Evolutionary conservation across 2,888 invertebrate species (phyloP).

Genomic region (Petrolisthes cinctipes): DNA sequence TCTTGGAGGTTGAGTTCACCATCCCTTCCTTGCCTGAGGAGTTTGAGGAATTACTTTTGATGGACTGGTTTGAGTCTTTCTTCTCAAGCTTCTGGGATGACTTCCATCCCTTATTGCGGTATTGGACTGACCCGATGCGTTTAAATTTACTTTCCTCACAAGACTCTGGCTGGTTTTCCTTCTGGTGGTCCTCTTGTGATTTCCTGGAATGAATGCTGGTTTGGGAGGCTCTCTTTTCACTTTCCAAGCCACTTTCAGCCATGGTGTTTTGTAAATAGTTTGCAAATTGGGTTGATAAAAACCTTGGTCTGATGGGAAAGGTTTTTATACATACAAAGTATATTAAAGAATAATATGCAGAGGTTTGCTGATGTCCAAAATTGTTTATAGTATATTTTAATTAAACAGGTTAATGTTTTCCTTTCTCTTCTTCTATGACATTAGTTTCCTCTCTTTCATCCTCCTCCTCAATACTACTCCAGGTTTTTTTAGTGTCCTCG

Average conservation of each 20-base stretch:
- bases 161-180: no score
- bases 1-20: background rate
- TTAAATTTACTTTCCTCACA: slow-evolving; percentile 33
- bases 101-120: slow-evolving; percentile 61
- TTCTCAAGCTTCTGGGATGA: slow-evolving; percentile 22
- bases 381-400: no score
- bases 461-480: slow-evolving; percentile 47
- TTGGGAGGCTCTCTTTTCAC: no score
- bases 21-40: slow-evolving; percentile 1
- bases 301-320: no score
- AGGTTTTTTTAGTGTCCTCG: slow-evolving; percentile 34
- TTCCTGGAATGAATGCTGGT: background rate
- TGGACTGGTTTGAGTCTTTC: slow-evolving; percentile 30
- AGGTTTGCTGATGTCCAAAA: no score
- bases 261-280: no score
- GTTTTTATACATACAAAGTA: background rate
- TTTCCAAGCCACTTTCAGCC: no score
- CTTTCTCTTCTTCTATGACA: slow-evolving; percentile 10
- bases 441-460: slow-evolving; percentile 19
- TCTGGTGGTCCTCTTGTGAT: background rate
- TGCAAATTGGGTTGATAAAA: no score
- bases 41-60: slow-evolving; percentile 34
- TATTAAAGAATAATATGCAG: background rate
- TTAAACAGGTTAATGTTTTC: background rate
- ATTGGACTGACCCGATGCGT: slow-evolving; percentile 49